Evolutionary conservation across 2,888 invertebrate species (phyloP).

Genomic region (Pristionchus fissidentatus): DNA sequence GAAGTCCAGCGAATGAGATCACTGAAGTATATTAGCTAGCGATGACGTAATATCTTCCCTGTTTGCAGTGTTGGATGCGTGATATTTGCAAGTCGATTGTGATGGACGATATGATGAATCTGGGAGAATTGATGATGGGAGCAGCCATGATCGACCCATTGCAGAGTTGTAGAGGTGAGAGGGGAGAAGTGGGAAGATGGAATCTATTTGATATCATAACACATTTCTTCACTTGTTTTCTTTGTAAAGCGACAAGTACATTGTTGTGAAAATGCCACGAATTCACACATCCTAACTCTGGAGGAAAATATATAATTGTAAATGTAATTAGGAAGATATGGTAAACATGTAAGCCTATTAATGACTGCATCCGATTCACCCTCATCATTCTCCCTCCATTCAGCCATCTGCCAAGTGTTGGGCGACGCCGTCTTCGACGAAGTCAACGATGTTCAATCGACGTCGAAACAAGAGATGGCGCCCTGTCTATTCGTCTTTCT

Average conservation of each 20-base stretch:
- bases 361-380: too few species aligned
- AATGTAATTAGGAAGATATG: too few species aligned
- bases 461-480: background rate
- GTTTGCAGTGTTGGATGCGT: background rate
- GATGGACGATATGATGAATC: background rate
- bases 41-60: too few species aligned
- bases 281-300: too few species aligned
- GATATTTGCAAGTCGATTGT: background rate
- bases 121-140: background rate
- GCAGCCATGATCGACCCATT: conserved; percentile 2
- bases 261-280: too few species aligned
- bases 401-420: background rate
- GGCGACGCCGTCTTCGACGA: background rate
- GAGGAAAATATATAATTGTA: background rate
- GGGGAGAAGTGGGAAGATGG: too few species aligned
- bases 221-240: background rate
- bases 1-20: too few species aligned
- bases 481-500: conserved; percentile 28
- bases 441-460: background rate
- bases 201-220: too few species aligned
- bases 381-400: too few species aligned
- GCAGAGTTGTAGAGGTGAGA: background rate
- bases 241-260: too few species aligned
- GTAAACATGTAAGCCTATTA: too few species aligned
- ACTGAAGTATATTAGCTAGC: too few species aligned